phyloP scores from a whole-genome alignment of 2,113 vertebrate species.

The Hirundichthys speculiger region DNA sequence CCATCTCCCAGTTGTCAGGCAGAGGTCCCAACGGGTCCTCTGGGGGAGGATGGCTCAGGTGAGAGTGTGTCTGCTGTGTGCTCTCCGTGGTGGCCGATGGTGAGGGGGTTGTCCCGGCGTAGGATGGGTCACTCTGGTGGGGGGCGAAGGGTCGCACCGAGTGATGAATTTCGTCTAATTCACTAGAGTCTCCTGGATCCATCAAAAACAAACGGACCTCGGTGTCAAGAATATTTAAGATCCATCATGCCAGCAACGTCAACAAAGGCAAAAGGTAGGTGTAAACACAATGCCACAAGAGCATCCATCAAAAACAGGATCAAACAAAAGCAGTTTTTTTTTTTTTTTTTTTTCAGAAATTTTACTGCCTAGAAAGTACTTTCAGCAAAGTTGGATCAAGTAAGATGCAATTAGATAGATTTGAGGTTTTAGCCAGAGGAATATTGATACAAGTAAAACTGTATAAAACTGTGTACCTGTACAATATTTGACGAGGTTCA shows the following conservation, averaged over 20 bases:
- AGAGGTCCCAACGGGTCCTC: constrained; percentile 96
- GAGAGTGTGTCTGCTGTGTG: constrained; percentile 92
- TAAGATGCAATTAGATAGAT: no score
- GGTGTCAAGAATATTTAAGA: constrained; percentile 5
- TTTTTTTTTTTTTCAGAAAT: no score
- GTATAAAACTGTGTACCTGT: no score
- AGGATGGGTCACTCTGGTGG: constrained; percentile 79
- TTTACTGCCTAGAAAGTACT: background rate
- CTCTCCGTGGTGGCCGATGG: constrained; percentile 94
- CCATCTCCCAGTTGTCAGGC: constrained; percentile 99
- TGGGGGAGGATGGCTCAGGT: constrained; percentile 91
- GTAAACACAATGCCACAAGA: no score
- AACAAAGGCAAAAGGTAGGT: no score
- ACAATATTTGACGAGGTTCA: no score
- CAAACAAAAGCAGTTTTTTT: background rate
- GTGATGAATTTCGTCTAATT: constrained; percentile 88
- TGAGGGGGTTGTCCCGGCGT: constrained; percentile 80
- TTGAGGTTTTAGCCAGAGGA: no score
- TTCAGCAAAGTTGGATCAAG: no score
- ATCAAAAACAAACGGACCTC: background rate
- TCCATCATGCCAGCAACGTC: no score
- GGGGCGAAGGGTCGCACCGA: constrained; percentile 69
- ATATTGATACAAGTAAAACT: no score
- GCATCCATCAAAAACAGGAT: no score
- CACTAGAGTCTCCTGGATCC: constrained; percentile 90